Conservation (phyloP, 2,888 invertebrate genomes). For the Coelinius sp. region DNA sequence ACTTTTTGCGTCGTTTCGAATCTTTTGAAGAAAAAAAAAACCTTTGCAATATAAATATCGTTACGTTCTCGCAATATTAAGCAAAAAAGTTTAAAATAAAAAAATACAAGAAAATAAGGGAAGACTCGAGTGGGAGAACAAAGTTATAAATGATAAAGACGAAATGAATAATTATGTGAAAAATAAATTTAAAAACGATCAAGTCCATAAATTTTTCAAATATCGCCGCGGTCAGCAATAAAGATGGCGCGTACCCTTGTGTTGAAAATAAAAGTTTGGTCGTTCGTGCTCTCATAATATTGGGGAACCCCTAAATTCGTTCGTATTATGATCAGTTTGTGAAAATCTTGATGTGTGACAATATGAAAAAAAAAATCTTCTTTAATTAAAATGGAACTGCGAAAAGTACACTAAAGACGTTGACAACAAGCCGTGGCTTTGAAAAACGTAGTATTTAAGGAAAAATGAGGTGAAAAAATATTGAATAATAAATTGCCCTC, state of each 20-base stretch:
- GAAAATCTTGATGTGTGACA: not conserved
- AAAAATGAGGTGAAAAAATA: no score
- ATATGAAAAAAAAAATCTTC: slow-evolving; percentile 8
- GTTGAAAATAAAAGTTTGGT: slow-evolving; percentile 45
- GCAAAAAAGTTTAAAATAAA: slow-evolving; percentile 56
- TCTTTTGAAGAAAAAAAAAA: slow-evolving; percentile 50
- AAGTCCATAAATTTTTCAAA: slow-evolving; percentile 38
- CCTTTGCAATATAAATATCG: slow-evolving; percentile 69
- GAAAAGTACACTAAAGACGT: not conserved
- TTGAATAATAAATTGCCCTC: not conserved
- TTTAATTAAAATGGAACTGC: not conserved
- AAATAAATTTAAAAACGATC: slow-evolving; percentile 25
- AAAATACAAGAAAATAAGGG: slow-evolving; percentile 41
- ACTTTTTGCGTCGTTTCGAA: slow-evolving; percentile 53
- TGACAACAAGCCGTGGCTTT: no score
- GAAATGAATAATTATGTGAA: slow-evolving; percentile 23
- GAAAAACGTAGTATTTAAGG: no score
- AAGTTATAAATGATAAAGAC: slow-evolving; percentile 33
- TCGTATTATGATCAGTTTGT: not conserved
- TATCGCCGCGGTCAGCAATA: slow-evolving; percentile 42
- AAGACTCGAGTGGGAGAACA: slow-evolving; percentile 53
- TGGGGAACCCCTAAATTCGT: slow-evolving; percentile 38
- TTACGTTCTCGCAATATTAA: slow-evolving; percentile 71
- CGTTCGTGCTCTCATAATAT: slow-evolving; percentile 58
- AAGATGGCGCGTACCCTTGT: slow-evolving; percentile 41